Conservation (phyloP, 92 coral and sea anemone species). For the Parazoanthus atlanticus region DNA sequence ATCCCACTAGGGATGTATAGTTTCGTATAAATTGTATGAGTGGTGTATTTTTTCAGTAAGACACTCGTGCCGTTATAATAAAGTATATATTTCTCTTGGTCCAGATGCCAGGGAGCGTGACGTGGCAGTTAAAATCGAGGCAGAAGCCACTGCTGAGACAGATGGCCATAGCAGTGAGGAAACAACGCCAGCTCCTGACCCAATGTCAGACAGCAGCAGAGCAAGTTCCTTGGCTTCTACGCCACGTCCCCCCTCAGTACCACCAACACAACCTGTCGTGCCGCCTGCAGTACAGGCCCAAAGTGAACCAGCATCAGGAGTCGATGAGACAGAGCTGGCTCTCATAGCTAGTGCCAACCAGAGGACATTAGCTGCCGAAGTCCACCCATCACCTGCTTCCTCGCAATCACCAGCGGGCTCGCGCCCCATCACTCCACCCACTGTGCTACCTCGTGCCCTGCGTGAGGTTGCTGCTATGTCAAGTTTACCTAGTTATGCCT, state of each 20-base stretch:
- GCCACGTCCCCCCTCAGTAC: constrained; percentile 30
- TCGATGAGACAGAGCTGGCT: constrained; percentile 10
- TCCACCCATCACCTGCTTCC: constrained; percentile 43
- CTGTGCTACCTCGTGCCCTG: constrained; percentile 66
- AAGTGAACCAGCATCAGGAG: constrained; percentile 21
- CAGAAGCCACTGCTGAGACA: constrained; percentile 10
- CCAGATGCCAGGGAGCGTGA: constrained; percentile 12
- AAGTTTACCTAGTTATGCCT: constrained; percentile 68
- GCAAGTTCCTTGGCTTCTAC: constrained; percentile 69
- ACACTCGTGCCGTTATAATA: too few species aligned
- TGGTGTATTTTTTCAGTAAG: too few species aligned
- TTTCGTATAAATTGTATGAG: too few species aligned
- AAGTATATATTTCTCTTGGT: neutral
- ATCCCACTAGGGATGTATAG: too few species aligned
- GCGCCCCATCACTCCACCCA: constrained; percentile 73
- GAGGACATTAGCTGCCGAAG: constrained; percentile 24
- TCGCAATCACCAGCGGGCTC: constrained; percentile 45
- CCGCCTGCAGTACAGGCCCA: neutral
- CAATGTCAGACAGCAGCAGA: constrained; percentile 71
- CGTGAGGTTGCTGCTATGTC: constrained; percentile 80
- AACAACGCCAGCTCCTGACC: constrained; percentile 60
- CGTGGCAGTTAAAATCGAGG: constrained; percentile 11
- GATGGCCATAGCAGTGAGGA: constrained; percentile 35
- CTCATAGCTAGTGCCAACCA: constrained; percentile 32
- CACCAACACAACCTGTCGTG: constrained; percentile 7